Evolutionary conservation across 1,140 invertebrate genomes (phyloP).

Genomic region (Artemia franciscana): DNA sequence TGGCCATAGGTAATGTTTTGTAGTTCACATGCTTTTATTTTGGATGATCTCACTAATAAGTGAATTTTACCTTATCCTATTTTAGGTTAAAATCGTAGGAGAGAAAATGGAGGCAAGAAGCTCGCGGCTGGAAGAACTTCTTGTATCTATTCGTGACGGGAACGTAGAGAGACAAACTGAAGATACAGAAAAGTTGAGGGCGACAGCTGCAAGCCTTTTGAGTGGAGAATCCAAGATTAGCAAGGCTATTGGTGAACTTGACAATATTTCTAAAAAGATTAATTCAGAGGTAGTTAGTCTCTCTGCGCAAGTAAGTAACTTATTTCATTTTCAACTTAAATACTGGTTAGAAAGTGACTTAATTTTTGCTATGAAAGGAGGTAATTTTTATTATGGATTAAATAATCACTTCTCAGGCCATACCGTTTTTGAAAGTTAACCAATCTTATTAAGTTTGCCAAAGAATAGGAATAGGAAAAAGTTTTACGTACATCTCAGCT

Average conservation of each 20-base stretch:
- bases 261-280: not conserved
- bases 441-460: no score
- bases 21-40: not conserved
- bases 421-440: no score
- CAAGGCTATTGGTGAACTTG: not conserved
- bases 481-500: no score
- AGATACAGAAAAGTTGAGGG: slow-evolving; percentile 10
- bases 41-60: not conserved
- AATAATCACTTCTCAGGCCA: no score
- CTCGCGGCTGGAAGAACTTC: slow-evolving; percentile 6
- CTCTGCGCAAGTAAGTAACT: not conserved
- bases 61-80: not conserved
- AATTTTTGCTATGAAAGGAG: no score
- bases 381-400: no score
- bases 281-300: not conserved
- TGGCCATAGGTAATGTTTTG: not conserved
- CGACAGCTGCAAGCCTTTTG: slow-evolving; percentile 8
- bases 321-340: no score
- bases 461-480: no score
- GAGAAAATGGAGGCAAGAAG: slow-evolving; percentile 9
- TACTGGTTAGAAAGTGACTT: no score
- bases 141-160: slow-evolving; percentile 1
- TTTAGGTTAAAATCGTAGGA: slow-evolving; percentile 10
- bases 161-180: slow-evolving; percentile 5
- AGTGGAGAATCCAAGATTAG: not conserved